Base-by-base conservation (phyloP, 2,888 invertebrate species). In the Platycnemis pennipes region DNA sequence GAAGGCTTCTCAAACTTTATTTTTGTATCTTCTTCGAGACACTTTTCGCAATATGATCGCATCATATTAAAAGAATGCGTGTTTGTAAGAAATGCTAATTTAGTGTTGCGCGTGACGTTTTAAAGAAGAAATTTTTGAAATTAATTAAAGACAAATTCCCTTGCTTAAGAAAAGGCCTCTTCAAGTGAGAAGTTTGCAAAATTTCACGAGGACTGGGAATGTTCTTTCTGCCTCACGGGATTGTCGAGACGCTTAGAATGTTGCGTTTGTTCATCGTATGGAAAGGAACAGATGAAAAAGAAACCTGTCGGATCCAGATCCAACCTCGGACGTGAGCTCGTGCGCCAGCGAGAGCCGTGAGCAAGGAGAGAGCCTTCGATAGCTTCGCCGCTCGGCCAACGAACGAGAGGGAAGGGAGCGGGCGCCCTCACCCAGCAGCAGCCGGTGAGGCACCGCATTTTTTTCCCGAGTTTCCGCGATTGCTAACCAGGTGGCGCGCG, bases 401-500 rank as follows among this genome's bases (percentile, higher is more conserved):
- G 87, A 87, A 45, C n/a, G 22, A 22, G 0, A 22, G 86, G 26
- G 63, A 63, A 63, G 26, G 19, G 3, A 22, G 63, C 22, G 63
- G 63, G 2, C 77, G 37, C 77, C 77, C 44, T n/a, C 63, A 16
- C 63, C 26, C 53, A 53, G 19, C 63, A 63, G 63, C 63, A 37
- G 77, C 77, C 77, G 63, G 44, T 16, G 42, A 89, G 88, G 31
- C 46, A 89, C 63, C 44, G 42, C 91, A 42, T 44, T 44, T 44
- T 31, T 87, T 19, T 91, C n/a, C 49, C 19, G 63, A 91, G 63
- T 91, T 91, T 69, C 63, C 91, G 91, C 91, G 91, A 91, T 63
- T 63, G 63, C 42, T 46, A 45, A 46, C 77, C 87, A 26, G 87
- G 87, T n/a, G 91, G 91, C n/a, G 56, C n/a, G 63, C 91, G 19